phyloP scores from a whole-genome alignment of 2,888 invertebrate species.

The Napeogenes inachia region DNA sequence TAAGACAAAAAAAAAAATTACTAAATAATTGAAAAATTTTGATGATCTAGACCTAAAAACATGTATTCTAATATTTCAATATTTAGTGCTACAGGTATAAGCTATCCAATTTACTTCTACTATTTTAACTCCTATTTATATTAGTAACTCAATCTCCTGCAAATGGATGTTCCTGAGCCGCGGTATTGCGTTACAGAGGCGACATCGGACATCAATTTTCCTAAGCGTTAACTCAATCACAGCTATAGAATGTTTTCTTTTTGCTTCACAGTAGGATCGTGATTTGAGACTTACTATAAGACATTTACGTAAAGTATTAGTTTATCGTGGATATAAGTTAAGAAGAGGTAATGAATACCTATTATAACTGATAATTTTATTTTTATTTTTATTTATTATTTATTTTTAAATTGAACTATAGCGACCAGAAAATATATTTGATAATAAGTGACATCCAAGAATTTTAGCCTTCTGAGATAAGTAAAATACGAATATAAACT shows the following conservation, averaged over 20 bases:
- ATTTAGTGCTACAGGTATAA: no score
- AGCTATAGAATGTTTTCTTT: conserved; percentile 57
- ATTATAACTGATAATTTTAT: no score
- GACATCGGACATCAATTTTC: conserved; percentile 63
- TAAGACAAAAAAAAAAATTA: no score
- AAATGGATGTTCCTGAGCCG: conserved; percentile 52
- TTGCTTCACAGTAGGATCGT: conserved; percentile 20
- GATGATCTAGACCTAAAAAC: no score
- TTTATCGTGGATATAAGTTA: not conserved
- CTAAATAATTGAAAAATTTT: no score
- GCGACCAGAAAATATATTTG: no score
- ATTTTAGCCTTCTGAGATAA: no score
- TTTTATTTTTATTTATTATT: no score
- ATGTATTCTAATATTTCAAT: no score
- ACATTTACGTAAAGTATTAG: not conserved
- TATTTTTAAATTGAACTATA: no score
- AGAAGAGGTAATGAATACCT: no score
- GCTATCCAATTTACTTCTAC: conserved; percentile 4
- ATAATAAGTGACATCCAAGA: no score
- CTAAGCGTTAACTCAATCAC: conserved; percentile 67
- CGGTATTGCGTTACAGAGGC: conserved; percentile 63
- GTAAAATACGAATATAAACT: not conserved
- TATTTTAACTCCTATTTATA: conserved; percentile 20
- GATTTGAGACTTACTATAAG: conserved; percentile 15
- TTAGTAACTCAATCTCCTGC: conserved; percentile 53